Percentiles rank a stretch among this genome's conserved stretches.
These are phyloP conservation scores for Lacanobia oleracea DNA, from an alignment of 2,888 invertebrate species.

Conservation along the genomic window DNA sequence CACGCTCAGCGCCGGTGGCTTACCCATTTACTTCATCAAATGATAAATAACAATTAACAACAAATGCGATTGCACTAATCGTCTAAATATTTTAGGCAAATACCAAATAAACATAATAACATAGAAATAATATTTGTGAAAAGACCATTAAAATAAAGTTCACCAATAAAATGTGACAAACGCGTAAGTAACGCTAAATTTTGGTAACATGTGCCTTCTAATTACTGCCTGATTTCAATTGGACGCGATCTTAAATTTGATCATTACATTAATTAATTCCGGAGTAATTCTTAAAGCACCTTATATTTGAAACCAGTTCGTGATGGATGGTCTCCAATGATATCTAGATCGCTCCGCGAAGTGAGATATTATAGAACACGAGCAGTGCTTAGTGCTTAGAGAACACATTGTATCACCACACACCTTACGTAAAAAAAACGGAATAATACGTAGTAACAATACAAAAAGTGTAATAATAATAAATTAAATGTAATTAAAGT, in stretches of 20 bases:
- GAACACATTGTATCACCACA: slow-evolving; percentile 47
- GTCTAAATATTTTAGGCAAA: slow-evolving; percentile 52
- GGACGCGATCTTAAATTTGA: slow-evolving; percentile 2
- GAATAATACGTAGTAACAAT: slow-evolving; percentile 70
- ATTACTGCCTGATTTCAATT: slow-evolving; percentile 23
- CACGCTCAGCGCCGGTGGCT: slow-evolving; percentile 21
- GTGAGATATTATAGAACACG: slow-evolving; percentile 12
- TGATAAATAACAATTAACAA: slow-evolving; percentile 63
- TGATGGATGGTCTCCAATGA: slow-evolving; percentile 6
- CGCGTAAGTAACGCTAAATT: slow-evolving; percentile 36
- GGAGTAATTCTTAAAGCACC: not conserved
- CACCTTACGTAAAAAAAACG: slow-evolving; percentile 52
- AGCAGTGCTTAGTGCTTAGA: slow-evolving; percentile 36
- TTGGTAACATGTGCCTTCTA: slow-evolving; percentile 43
- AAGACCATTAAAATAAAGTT: slow-evolving; percentile 37
- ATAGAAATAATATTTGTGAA: slow-evolving; percentile 58
- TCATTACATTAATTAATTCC: not conserved
- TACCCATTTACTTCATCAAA: slow-evolving; percentile 17
- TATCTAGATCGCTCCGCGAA: slow-evolving; percentile 29
- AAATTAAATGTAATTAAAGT: slow-evolving; percentile 70
- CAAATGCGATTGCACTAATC: slow-evolving; percentile 64
- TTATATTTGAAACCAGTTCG: slow-evolving; percentile 25
- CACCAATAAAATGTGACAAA: slow-evolving; percentile 47
- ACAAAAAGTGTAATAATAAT: slow-evolving; percentile 72
- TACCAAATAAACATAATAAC: slow-evolving; percentile 53